A percentile compares a stretch with the other conserved stretches of the same genome.
These are phyloP conservation scores for Leucoptera coffeella DNA, from an alignment of 2,888 invertebrate species.

Conservation along the genomic window DNA sequence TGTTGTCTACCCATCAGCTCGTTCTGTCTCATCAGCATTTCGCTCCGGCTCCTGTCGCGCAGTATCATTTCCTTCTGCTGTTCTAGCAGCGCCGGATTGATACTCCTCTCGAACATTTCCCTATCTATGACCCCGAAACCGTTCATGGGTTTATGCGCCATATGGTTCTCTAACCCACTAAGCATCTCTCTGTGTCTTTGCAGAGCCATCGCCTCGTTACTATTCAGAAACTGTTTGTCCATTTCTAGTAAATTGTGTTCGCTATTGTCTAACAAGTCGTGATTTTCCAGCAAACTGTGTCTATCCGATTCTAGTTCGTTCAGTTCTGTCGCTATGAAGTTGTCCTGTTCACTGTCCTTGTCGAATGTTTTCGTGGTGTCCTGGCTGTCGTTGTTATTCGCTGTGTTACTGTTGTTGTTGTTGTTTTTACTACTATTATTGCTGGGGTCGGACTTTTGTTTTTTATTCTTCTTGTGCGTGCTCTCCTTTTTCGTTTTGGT, in stretches of 20 bases:
- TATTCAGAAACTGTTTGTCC: constrained; percentile 32
- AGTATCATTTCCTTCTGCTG: constrained; percentile 27
- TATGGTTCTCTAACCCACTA: constrained; percentile 27
- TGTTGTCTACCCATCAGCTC: constrained; percentile 34
- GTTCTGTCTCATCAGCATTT: constrained; percentile 33
- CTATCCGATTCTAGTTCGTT: constrained; percentile 44
- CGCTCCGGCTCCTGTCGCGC: constrained; percentile 27
- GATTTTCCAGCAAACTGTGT: constrained; percentile 41
- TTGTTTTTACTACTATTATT: constrained; percentile 35
- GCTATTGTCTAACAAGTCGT: constrained; percentile 36
- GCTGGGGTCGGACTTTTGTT: constrained; percentile 32
- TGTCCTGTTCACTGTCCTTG: constrained; percentile 18
- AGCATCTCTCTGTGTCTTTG: constrained; percentile 38
- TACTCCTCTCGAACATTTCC: constrained; percentile 20
- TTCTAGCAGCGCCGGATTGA: constrained; percentile 31
- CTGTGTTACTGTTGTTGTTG: constrained; percentile 41
- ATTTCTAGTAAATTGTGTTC: constrained; percentile 40
- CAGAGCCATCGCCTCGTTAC: constrained; percentile 29
- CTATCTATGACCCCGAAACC: constrained; percentile 27
- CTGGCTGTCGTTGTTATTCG: constrained; percentile 13
- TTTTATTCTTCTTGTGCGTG: constrained; percentile 29
- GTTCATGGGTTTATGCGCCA: constrained; percentile 25
- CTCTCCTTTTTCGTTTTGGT: constrained; percentile 28
- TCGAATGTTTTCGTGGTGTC: constrained; percentile 32
- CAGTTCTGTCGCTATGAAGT: constrained; percentile 30